phyloP scores from a whole-genome alignment of 1,140 invertebrate species.

The Drosophila kepulauana region DNA sequence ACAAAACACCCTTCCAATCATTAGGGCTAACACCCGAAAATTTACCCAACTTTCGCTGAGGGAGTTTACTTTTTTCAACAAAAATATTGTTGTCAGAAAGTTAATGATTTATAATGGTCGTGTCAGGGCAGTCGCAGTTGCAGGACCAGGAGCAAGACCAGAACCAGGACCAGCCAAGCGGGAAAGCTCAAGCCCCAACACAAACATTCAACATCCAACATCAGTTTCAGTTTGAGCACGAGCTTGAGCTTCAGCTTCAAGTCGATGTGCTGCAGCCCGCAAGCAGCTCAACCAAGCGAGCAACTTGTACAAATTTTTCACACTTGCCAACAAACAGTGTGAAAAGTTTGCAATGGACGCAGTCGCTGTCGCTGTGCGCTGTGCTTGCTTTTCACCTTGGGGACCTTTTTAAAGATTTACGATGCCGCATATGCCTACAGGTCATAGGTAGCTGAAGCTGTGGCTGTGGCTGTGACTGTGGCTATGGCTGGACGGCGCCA shows the following conservation, averaged over 20 bases:
- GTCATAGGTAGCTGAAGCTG: conserved; percentile 64
- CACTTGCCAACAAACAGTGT: conserved; percentile 65
- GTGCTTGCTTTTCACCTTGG: conserved; percentile 66
- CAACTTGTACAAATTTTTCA: conserved; percentile 83
- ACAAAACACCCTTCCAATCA: conserved; percentile 17
- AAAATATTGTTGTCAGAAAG: conserved; percentile 82
- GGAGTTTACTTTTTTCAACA: conserved; percentile 40
- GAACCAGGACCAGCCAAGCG: conserved; percentile 30
- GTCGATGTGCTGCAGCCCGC: conserved; percentile 38
- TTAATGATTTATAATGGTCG: conserved; percentile 82
- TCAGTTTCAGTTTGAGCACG: conserved; percentile 3
- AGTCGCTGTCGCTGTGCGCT: conserved; percentile 11
- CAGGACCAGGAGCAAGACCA: conserved; percentile 8
- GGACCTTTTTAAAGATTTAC: conserved; percentile 84
- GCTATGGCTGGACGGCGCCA: conserved; percentile 25
- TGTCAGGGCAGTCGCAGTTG: conserved; percentile 60
- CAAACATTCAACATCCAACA: background rate
- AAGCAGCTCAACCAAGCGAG: conserved; percentile 67
- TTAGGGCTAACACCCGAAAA: conserved; percentile 12
- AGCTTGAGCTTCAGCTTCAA: conserved; percentile 11
- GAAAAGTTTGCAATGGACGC: conserved; percentile 41
- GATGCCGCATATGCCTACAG: conserved; percentile 83
- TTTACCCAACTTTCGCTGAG: conserved; percentile 39
- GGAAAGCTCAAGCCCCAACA: conserved; percentile 21
- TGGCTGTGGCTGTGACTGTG: no score